Conservation (phyloP, 2,113 vertebrate genomes). For the Tonatia bakeri region DNA sequence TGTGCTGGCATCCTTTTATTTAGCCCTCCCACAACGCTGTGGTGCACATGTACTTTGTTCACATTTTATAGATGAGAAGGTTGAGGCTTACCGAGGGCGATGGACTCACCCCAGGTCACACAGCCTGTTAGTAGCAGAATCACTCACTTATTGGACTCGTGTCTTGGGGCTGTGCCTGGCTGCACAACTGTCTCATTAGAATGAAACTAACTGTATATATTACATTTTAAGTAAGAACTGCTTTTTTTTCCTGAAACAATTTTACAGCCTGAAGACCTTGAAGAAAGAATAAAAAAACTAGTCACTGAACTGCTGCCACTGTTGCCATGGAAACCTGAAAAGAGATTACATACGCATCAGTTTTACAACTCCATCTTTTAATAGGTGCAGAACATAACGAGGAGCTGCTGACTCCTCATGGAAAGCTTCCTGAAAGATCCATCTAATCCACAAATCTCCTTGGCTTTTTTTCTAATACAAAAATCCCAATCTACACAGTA, state of each 20-base stretch:
- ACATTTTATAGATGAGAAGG: slow-evolving; percentile 25
- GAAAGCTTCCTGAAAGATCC: slow-evolving; percentile 60
- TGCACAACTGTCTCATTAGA: slow-evolving; percentile 24
- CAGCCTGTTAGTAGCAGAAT: not conserved
- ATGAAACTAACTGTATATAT: slow-evolving; percentile 14
- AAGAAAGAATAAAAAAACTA: slow-evolving; percentile 54
- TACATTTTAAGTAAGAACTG: slow-evolving; percentile 23
- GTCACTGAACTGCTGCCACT: slow-evolving; percentile 44
- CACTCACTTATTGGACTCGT: not conserved
- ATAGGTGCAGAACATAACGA: slow-evolving; percentile 59
- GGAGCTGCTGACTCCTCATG: slow-evolving; percentile 48
- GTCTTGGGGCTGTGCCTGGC: not conserved
- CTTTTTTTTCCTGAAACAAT: not conserved
- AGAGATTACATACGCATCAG: slow-evolving; percentile 64
- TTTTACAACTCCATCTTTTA: slow-evolving; percentile 66
- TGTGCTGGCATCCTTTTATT: not conserved
- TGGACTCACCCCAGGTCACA: not conserved
- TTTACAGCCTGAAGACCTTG: slow-evolving; percentile 55
- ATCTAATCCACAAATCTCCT: slow-evolving; percentile 60
- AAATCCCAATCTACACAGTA: slow-evolving; percentile 36
- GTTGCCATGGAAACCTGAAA: slow-evolving; percentile 67
- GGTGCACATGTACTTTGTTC: not conserved
- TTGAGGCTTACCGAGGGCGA: not conserved
- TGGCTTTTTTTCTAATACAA: slow-evolving; percentile 45
- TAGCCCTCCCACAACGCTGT: not conserved